phyloP scores from a whole-genome alignment of 1,140 invertebrate genomes.

The Nasonia longicornis region DNA sequence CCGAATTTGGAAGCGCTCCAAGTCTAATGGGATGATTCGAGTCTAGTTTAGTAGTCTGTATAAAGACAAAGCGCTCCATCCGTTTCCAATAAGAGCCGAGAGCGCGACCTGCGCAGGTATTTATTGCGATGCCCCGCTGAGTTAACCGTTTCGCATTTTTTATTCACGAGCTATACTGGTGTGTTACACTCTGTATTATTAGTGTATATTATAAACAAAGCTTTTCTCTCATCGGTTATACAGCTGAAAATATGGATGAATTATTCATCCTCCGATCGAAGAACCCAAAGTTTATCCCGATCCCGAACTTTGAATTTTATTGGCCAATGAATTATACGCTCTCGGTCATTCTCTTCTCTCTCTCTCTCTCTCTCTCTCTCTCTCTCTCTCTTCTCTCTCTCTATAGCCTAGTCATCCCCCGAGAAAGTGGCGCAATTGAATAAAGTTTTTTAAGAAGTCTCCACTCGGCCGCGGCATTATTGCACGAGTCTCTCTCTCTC shows the following conservation, averaged over 20 bases:
- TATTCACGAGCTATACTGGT: not conserved
- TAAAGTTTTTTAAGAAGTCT: constrained; percentile 33
- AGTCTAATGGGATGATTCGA: not conserved
- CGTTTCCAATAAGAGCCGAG: not conserved
- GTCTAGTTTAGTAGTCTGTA: not conserved
- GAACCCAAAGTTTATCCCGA: not conserved
- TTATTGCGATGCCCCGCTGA: not conserved
- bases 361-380: no score
- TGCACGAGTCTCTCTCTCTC: constrained; percentile 19
- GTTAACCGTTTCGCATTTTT: not conserved
- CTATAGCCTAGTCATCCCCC: no score
- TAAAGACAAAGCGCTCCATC: not conserved
- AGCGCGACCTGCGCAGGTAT: not conserved
- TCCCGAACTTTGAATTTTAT: not conserved
- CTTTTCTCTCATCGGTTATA: no score
- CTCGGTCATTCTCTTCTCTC: not conserved
- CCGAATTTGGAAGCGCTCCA: constrained; percentile 7
- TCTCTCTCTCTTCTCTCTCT: no score
- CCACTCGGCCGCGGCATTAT: not conserved
- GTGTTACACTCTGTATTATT: no score
- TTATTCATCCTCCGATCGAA: not conserved
- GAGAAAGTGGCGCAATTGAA: constrained; percentile 26
- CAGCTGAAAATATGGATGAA: no score
- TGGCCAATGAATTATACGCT: not conserved
- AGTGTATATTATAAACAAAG: no score